Evolutionary conservation across 2,113 vertebrate genomes (phyloP).

Genomic region (Phocoena sinus): DNA sequence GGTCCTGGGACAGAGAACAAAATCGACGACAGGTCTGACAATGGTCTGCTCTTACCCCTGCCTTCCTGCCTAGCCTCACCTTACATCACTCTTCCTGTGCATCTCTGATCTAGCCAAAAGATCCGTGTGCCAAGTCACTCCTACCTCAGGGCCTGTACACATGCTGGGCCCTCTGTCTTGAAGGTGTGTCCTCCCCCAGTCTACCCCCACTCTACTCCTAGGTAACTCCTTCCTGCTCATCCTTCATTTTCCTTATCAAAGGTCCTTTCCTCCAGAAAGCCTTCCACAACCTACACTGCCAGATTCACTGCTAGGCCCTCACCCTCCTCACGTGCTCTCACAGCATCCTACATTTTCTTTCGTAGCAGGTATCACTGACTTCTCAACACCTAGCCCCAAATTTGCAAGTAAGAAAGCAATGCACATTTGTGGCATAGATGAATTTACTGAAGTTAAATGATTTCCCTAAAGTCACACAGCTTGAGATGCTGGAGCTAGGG

Average conservation of each 20-base stretch:
- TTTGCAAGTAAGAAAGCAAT: neutral
- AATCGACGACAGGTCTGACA: neutral
- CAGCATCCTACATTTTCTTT: neutral
- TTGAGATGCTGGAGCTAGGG: neutral
- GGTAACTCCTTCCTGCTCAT: neutral
- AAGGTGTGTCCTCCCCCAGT: neutral
- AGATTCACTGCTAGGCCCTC: neutral
- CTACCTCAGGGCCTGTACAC: neutral
- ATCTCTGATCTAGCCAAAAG: neutral
- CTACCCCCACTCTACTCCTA: neutral
- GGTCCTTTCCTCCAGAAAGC: neutral
- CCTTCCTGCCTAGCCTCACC: neutral
- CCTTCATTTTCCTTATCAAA: neutral
- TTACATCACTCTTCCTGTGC: neutral
- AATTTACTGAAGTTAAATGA: neutral
- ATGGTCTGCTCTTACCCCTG: neutral
- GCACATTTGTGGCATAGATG: neutral
- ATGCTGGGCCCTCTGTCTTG: neutral
- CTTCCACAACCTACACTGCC: neutral
- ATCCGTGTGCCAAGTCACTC: neutral
- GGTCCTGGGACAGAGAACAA: neutral
- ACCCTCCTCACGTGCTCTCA: neutral
- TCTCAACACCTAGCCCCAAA: neutral
- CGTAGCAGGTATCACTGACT: neutral
- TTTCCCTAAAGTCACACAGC: neutral